Conservation (phyloP, 2,113 vertebrate species). For the Holacanthus passer region DNA sequence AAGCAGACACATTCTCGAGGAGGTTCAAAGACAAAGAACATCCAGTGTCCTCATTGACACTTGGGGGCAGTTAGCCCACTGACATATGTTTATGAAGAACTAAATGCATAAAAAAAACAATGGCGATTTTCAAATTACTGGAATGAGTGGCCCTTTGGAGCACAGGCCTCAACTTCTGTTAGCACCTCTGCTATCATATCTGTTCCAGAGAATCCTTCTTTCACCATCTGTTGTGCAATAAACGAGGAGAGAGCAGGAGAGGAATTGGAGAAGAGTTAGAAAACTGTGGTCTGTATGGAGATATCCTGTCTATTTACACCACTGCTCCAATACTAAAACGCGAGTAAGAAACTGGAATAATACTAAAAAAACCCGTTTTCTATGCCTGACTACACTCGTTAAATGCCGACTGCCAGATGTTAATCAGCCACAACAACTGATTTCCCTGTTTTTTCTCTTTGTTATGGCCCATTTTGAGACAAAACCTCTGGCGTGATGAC, state of each 20-base stretch:
- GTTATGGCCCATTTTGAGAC: constrained; percentile 64
- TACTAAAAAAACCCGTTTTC: constrained; percentile 52
- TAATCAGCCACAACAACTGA: constrained; percentile 49
- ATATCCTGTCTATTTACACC: constrained; percentile 35
- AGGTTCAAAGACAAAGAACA: constrained; percentile 50
- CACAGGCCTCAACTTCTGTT: constrained; percentile 27
- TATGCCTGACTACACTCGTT: constrained; percentile 47
- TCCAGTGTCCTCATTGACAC: constrained; percentile 56
- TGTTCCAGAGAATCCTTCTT: constrained; percentile 24
- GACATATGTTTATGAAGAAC: constrained; percentile 57
- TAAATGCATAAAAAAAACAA: constrained; percentile 22
- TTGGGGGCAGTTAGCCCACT: constrained; percentile 37
- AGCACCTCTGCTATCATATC: constrained; percentile 45
- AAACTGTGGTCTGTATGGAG: constrained; percentile 39
- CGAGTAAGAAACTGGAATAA: constrained; percentile 42
- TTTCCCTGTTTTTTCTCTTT: constrained; percentile 25
- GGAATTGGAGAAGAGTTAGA: constrained; percentile 27
- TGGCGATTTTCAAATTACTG: constrained; percentile 39
- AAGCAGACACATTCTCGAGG: background rate
- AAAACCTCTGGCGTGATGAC: constrained; percentile 71
- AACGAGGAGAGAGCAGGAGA: constrained; percentile 30
- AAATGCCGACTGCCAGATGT: constrained; percentile 69
- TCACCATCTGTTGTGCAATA: constrained; percentile 58
- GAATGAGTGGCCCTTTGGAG: constrained; percentile 39
- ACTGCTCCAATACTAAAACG: constrained; percentile 33